phyloP scores from a whole-genome alignment of 2,888 invertebrate genomes.

The Drosophila anceps region DNA sequence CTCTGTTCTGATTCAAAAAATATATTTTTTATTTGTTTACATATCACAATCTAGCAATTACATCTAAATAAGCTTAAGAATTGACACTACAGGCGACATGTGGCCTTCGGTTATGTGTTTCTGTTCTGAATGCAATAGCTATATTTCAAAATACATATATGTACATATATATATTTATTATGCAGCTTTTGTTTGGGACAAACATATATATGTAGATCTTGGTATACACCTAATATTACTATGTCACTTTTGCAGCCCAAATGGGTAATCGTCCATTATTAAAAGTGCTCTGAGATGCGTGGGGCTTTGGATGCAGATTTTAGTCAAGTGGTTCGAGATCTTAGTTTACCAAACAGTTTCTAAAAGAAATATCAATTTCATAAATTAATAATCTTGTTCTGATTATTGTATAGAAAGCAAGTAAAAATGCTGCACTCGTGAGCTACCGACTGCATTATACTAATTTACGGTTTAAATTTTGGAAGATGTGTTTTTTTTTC shows the following conservation, averaged over 20 bases:
- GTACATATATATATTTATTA: neutral
- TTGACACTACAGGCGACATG: neutral
- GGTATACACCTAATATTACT: neutral
- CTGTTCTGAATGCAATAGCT: neutral
- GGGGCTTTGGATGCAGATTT: too few relatives aligned
- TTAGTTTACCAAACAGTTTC: too few relatives aligned
- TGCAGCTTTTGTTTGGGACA: neutral
- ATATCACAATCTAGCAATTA: neutral
- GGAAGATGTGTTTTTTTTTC: too few relatives aligned
- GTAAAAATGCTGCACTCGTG: too few relatives aligned
- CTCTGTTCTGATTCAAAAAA: neutral
- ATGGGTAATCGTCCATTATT: neutral
- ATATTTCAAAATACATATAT: neutral
- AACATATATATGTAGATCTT: neutral
- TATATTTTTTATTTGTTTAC: neutral
- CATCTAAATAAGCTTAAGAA: neutral
- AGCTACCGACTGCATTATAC: too few relatives aligned
- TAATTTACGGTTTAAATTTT: too few relatives aligned
- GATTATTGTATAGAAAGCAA: too few relatives aligned
- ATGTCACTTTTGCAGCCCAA: neutral
- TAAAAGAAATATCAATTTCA: too few relatives aligned
- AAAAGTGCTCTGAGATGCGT: too few relatives aligned
- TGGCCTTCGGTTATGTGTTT: neutral
- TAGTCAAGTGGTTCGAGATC: too few relatives aligned
- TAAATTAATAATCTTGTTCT: too few relatives aligned